Percentiles rank a stretch among this genome's conserved stretches.
Evolutionary conservation across 2,888 invertebrate species (phyloP).

Genomic region (Dascillus cervinus): DNA sequence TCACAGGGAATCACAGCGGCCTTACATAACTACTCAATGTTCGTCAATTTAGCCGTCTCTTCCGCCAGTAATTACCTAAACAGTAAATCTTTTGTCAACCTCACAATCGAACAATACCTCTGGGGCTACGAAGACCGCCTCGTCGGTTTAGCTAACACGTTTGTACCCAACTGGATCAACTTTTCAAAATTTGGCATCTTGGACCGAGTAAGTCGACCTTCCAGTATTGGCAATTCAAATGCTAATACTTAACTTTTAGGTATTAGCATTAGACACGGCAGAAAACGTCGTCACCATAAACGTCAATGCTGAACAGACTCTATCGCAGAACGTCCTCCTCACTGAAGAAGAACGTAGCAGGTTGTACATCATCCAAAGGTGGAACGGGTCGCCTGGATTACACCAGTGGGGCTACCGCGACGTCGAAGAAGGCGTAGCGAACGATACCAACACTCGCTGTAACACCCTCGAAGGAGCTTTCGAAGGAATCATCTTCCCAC

Average conservation of each 20-base stretch:
- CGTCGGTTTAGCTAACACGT: slow-evolving; percentile 58
- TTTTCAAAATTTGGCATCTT: slow-evolving; percentile 74
- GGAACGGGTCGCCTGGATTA: slow-evolving; percentile 61
- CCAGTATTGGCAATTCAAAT: no score
- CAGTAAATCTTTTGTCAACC: slow-evolving; percentile 54
- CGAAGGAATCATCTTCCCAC: slow-evolving; percentile 67
- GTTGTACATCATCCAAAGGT: slow-evolving; percentile 50
- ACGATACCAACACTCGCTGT: slow-evolving; percentile 49
- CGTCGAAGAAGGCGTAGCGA: slow-evolving; percentile 21
- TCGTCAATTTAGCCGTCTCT: slow-evolving; percentile 54
- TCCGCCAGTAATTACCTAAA: slow-evolving; percentile 49
- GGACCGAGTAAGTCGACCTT: slow-evolving; percentile 64
- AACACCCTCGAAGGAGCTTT: slow-evolving; percentile 59
- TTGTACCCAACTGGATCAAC: slow-evolving; percentile 70
- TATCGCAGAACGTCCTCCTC: slow-evolving; percentile 22
- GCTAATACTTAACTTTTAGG: no score
- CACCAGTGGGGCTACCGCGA: slow-evolving; percentile 58
- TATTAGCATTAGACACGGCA: slow-evolving; percentile 53
- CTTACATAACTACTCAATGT: slow-evolving; percentile 45
- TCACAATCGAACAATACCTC: slow-evolving; percentile 62
- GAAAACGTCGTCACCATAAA: slow-evolving; percentile 50
- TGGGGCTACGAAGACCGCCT: slow-evolving; percentile 79
- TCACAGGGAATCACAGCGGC: slow-evolving; percentile 51
- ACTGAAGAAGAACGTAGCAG: slow-evolving; percentile 28
- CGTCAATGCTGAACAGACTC: slow-evolving; percentile 30